Conservation (phyloP, 1,140 invertebrate species). For the Conopomorpha cramerella region DNA sequence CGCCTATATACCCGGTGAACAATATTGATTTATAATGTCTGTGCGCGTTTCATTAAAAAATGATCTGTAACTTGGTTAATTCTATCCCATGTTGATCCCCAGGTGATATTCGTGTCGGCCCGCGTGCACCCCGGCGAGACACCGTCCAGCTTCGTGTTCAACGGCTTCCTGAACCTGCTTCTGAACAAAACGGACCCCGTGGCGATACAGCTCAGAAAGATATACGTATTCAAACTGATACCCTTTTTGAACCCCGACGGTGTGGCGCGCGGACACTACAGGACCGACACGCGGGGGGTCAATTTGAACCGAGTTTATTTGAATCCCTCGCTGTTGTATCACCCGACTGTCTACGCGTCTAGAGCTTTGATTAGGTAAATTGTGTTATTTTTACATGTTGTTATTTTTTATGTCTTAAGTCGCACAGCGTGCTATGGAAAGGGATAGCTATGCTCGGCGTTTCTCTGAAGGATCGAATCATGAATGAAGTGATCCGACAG, state of each 20-base stretch:
- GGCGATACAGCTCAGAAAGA: slow-evolving; percentile 71
- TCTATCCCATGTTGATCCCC: too few species aligned
- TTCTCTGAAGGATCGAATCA: too few species aligned
- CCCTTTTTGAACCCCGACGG: slow-evolving; percentile 94
- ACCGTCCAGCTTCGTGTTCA: slow-evolving; percentile 92
- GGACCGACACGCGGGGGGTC: slow-evolving; percentile 86
- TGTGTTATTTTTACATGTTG: too few species aligned
- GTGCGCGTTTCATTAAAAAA: too few species aligned
- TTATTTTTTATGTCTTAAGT: too few species aligned
- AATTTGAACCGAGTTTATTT: slow-evolving; percentile 69
- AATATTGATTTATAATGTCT: too few species aligned
- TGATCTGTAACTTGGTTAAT: too few species aligned
- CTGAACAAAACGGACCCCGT: slow-evolving; percentile 76
- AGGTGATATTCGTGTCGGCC: slow-evolving; percentile 86
- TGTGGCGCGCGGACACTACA: slow-evolving; percentile 85
- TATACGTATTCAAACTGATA: slow-evolving; percentile 90
- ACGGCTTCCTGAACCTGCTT: slow-evolving; percentile 84
- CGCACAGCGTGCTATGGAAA: too few species aligned
- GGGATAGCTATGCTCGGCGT: too few species aligned
- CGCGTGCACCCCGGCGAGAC: slow-evolving; percentile 94
- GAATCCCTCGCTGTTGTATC: slow-evolving; percentile 34
- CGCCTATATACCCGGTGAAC: too few species aligned
- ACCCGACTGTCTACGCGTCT: slow-evolving; percentile 42
- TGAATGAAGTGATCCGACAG: too few species aligned
- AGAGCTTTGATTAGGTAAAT: slow-evolving; percentile 47